phyloP scores from a whole-genome alignment of 2,888 invertebrate genomes.

The Drosophila mimica region DNA sequence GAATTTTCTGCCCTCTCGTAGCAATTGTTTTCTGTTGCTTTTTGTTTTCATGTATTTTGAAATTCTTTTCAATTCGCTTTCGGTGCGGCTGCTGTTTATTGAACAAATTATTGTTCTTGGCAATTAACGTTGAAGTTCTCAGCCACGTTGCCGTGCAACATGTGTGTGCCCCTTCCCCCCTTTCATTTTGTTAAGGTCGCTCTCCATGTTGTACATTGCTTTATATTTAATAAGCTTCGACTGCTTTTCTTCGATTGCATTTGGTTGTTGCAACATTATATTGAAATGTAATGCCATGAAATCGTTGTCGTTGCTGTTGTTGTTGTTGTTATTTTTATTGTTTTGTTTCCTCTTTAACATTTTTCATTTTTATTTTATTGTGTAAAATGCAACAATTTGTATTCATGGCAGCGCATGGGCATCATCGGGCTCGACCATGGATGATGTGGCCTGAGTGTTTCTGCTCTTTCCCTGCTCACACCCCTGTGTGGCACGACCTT shows the following conservation, averaged over 20 bases:
- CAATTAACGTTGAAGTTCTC: slow-evolving; percentile 63
- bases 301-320: slow-evolving; percentile 13
- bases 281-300: slow-evolving; percentile 70
- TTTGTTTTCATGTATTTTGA: slow-evolving; percentile 44
- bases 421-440: slow-evolving; percentile 43
- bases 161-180: slow-evolving; percentile 31
- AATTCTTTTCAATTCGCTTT: slow-evolving; percentile 62
- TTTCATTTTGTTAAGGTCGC: slow-evolving; percentile 49
- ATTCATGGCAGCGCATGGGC: slow-evolving; percentile 66
- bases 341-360: slow-evolving; percentile 8
- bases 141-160: slow-evolving; percentile 48
- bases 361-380: slow-evolving; percentile 37
- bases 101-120: slow-evolving; percentile 64
- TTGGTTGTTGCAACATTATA: slow-evolving; percentile 51
- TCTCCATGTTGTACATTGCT: slow-evolving; percentile 53
- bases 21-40: slow-evolving; percentile 45
- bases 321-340: slow-evolving; percentile 6
- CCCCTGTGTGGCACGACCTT: slow-evolving; percentile 53
- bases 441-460: slow-evolving; percentile 54
- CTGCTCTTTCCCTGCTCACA: not conserved
- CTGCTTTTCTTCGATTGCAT: slow-evolving; percentile 49
- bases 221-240: slow-evolving; percentile 61
- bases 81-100: slow-evolving; percentile 48
- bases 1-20: slow-evolving; percentile 29
- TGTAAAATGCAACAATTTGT: slow-evolving; percentile 74